These are phyloP conservation scores for Tiphia femorata DNA, from an alignment of 2,888 invertebrate species.

Conservation along the genomic window DNA sequence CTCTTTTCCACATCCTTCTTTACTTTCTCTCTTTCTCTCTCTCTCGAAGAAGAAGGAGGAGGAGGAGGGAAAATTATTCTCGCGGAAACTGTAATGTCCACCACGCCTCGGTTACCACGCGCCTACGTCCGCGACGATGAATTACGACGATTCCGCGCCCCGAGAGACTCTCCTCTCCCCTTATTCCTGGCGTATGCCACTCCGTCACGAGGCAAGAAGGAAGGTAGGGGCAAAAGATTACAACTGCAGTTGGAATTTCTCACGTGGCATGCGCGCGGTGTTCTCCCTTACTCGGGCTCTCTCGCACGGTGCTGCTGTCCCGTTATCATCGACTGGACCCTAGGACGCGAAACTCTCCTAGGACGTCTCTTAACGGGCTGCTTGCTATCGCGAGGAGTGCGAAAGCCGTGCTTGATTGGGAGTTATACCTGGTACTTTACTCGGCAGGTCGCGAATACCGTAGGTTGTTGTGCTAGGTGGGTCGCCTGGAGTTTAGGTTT, in stretches of 20 bases:
- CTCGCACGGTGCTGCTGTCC: no score
- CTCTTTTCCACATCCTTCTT: no score
- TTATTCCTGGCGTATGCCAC: neutral
- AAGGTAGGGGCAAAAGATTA: constrained; percentile 12
- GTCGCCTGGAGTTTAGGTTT: no score
- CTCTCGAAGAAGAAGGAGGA: neutral
- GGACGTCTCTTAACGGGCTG: no score
- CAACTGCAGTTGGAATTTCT: constrained; percentile 15
- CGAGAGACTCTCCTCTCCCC: constrained; percentile 12
- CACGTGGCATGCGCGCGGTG: constrained; percentile 15
- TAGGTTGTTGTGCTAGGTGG: no score
- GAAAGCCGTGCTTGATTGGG: no score
- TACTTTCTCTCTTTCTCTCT: neutral
- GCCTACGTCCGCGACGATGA: constrained; percentile 29
- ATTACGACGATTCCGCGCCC: constrained; percentile 26
- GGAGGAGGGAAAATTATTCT: constrained; percentile 24
- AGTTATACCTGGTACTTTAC: no score
- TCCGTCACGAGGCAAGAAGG: neutral
- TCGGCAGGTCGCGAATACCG: no score
- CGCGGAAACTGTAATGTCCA: constrained; percentile 27
- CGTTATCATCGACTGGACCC: no score
- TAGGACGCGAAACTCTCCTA: no score
- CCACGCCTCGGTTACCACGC: constrained; percentile 38
- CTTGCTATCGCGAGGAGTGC: no score
- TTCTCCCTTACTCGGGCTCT: constrained; percentile 10